Base-by-base conservation (phyloP, 2,113 vertebrate species). In the Grammomys surdaster region DNA sequence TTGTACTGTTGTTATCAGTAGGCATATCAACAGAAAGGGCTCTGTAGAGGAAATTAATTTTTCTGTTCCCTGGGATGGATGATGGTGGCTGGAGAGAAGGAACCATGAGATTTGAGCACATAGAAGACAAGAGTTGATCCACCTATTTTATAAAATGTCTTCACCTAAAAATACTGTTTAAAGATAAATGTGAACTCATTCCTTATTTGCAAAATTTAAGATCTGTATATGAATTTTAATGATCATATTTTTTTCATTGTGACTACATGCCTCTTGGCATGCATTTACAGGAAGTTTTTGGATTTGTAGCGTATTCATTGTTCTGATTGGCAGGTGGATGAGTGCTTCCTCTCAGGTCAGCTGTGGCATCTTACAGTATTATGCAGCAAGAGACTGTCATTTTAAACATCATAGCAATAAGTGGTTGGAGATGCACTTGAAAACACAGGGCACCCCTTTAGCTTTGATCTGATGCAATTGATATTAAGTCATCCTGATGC, bases 1-100 rank as follows among this genome's bases (percentile, higher is more conserved):
- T 43, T 60, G 58, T 85, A 4, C 81, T 95, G 26, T 65, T 46
- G 19, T 97, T 95, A 88, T 86, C 77, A 95, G 69, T 96, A 91
- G 97, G 31, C 84, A 51, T 97, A 88, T 94, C 36, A 94, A 76
- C 33, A 88, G n/a, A 97, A 73, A 93, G 72, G 77, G 31, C 78
- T 92, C 65, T 81, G 92, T 93, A 69, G 73, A 5, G 82, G 16
- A 97, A 93, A 98, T 98, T 98, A 94, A 97, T 97, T 26, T 90
- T 92, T 96, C 75, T 98, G 43, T 70, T 97, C 82, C 63, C 90
- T 73, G 75, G 48, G 31, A 58, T 43, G 65, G 46, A 91, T 96
- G 95, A 24, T 94, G 43, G 85, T 96, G 63, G 78, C 93, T 92
- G 86, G 97, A 95, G 86, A 76, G 48, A 84, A 93, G 93, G 89